These are phyloP conservation scores for Micrastur ruficollis DNA, from an alignment of 2,797 vertebrate species.

Conservation along the genomic window DNA sequence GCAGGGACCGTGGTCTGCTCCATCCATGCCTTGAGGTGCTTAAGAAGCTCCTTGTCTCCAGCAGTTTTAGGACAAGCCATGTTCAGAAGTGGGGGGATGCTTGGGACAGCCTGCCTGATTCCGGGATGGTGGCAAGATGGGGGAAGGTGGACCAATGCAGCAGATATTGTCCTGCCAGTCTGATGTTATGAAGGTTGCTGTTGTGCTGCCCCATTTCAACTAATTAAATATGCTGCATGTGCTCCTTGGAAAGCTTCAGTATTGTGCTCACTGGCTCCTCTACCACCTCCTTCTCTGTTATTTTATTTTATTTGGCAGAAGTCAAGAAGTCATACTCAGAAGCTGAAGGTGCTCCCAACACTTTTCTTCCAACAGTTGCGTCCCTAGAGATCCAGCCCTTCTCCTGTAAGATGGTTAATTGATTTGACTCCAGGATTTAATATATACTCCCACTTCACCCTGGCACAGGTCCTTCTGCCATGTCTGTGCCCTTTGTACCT, in stretches of 20 bases:
- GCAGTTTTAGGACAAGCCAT: background rate
- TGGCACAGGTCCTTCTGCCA: background rate
- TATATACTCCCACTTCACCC: background rate
- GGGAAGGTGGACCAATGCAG: background rate
- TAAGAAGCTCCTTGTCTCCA: background rate
- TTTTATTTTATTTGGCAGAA: background rate
- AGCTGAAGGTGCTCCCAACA: background rate
- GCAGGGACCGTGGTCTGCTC: background rate
- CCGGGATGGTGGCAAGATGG: rapidly evolving
- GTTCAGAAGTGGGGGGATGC: background rate
- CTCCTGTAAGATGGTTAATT: background rate
- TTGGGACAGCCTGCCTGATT: background rate
- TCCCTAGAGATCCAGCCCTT: background rate
- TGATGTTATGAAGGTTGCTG: background rate
- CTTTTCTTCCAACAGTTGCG: background rate
- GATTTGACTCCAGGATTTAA: background rate
- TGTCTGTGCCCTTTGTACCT: background rate
- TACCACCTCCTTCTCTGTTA: background rate
- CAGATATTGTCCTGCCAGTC: background rate
- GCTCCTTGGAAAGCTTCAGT: background rate
- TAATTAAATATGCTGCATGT: background rate
- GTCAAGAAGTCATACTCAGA: background rate
- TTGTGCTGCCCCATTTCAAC: background rate
- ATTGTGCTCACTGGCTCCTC: background rate
- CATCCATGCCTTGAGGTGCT: background rate